phyloP scores from a whole-genome alignment of 2,888 invertebrate species.

The Petrophora chlorosata region DNA sequence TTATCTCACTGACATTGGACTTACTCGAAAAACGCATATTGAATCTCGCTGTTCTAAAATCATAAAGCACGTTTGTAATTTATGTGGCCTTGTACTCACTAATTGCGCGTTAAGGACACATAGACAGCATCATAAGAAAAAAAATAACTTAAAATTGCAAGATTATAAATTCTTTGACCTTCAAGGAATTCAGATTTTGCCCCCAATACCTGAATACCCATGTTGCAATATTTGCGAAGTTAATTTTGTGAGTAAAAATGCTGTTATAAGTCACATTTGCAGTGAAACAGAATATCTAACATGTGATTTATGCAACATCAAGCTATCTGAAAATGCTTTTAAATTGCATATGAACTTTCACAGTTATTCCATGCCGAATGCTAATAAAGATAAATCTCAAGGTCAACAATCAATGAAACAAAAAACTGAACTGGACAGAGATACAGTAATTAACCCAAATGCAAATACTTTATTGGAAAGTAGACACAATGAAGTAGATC shows the following conservation, averaged over 20 bases:
- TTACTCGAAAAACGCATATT: slow-evolving; percentile 43
- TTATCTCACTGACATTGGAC: slow-evolving; percentile 43
- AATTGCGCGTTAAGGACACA: slow-evolving; percentile 46
- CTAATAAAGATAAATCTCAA: background rate
- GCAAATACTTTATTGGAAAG: background rate
- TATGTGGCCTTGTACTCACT: slow-evolving; percentile 62
- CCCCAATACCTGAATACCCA: slow-evolving; percentile 62
- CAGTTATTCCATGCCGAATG: slow-evolving; percentile 42
- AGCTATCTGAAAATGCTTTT: slow-evolving; percentile 53
- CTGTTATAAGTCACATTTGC: slow-evolving; percentile 51
- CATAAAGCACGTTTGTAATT: slow-evolving; percentile 47
- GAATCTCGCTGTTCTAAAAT: slow-evolving; percentile 47
- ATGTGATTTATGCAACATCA: slow-evolving; percentile 57
- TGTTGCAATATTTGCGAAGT: slow-evolving; percentile 56
- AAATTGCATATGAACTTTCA: slow-evolving; percentile 66
- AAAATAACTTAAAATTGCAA: slow-evolving; percentile 48
- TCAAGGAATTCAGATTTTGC: slow-evolving; percentile 48
- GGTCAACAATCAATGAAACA: background rate
- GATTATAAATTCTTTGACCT: slow-evolving; percentile 61
- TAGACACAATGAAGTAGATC: background rate
- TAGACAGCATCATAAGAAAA: slow-evolving; percentile 47
- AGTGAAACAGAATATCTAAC: slow-evolving; percentile 44
- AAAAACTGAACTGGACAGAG: background rate
- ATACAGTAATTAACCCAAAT: background rate
- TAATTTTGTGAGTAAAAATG: slow-evolving; percentile 53